These are phyloP conservation scores for Chymomyza costata DNA, from an alignment of 1,140 invertebrate species.

Conservation along the genomic window DNA sequence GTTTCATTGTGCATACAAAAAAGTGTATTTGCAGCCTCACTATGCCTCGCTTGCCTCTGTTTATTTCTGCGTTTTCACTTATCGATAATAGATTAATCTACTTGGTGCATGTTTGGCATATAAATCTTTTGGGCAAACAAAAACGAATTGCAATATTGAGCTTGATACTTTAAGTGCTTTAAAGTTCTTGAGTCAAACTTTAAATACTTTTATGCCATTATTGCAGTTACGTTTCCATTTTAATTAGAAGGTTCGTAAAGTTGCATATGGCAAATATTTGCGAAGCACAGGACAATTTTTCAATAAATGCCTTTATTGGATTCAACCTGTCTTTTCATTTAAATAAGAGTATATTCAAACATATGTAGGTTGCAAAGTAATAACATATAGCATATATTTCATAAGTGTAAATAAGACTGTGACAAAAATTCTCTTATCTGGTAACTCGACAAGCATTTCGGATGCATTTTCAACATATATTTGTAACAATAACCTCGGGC, in stretches of 20 bases:
- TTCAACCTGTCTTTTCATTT: no score
- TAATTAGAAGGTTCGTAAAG: slow-evolving; percentile 39
- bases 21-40: background rate
- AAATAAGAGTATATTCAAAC: no score
- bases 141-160: slow-evolving; percentile 29
- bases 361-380: no score
- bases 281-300: no score
- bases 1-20: no score
- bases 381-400: no score
- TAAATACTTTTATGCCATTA: no score
- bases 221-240: no score
- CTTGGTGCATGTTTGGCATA: slow-evolving; percentile 69
- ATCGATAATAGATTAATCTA: slow-evolving; percentile 75
- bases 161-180: slow-evolving; percentile 8
- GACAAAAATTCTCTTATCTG: no score
- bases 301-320: no score
- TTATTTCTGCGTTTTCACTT: slow-evolving; percentile 67
- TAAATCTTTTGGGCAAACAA: slow-evolving; percentile 32
- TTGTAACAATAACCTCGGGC: slow-evolving; percentile 61
- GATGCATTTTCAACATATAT: slow-evolving; percentile 56
- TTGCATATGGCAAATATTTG: slow-evolving; percentile 47
- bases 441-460: slow-evolving; percentile 61
- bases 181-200: no score
- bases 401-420: slow-evolving; percentile 13
- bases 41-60: slow-evolving; percentile 33